phyloP scores from a whole-genome alignment of 2,113 vertebrate genomes.

The Andinoacara biseriatus region DNA sequence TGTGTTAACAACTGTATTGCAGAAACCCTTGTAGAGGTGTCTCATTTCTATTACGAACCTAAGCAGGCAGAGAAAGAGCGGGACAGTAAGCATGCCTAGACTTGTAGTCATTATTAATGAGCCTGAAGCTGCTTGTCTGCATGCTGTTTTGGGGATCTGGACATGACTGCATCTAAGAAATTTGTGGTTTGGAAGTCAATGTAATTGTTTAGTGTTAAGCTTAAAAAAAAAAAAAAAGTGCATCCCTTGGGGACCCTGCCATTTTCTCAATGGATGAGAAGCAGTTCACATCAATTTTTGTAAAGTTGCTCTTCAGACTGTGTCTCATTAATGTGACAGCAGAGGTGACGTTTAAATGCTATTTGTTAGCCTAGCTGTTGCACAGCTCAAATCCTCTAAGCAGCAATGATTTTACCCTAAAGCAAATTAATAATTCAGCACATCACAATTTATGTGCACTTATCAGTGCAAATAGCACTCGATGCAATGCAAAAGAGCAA shows the following conservation, averaged over 20 bases:
- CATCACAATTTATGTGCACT: neutral
- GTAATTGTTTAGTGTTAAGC: conserved; percentile 31
- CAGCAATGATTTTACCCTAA: conserved; percentile 21
- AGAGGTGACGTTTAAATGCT: conserved; percentile 5
- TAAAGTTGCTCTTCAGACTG: conserved; percentile 6
- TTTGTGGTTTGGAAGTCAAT: conserved; percentile 17
- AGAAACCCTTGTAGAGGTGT: conserved; percentile 25
- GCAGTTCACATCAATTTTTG: conserved; percentile 33
- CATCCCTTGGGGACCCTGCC: conserved; percentile 12
- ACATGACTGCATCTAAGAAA: conserved; percentile 31
- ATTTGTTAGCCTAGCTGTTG: neutral
- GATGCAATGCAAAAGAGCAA: neutral
- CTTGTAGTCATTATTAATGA: conserved; percentile 57
- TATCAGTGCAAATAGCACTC: conserved; percentile 1
- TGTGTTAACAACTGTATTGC: conserved; percentile 53
- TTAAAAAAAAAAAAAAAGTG: conserved; percentile 29
- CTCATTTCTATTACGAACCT: conserved; percentile 47
- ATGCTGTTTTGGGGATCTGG: conserved; percentile 46
- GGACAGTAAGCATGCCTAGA: conserved; percentile 37
- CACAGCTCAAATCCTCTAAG: conserved; percentile 9
- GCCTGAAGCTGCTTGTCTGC: conserved; percentile 63
- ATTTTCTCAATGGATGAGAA: conserved; percentile 23
- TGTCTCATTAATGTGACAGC: conserved; percentile 43
- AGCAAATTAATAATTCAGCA: conserved; percentile 16
- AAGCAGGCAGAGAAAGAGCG: conserved; percentile 42